phyloP scores from a whole-genome alignment of 1,140 invertebrate genomes.

The Holcopasites calliopsidis region DNA sequence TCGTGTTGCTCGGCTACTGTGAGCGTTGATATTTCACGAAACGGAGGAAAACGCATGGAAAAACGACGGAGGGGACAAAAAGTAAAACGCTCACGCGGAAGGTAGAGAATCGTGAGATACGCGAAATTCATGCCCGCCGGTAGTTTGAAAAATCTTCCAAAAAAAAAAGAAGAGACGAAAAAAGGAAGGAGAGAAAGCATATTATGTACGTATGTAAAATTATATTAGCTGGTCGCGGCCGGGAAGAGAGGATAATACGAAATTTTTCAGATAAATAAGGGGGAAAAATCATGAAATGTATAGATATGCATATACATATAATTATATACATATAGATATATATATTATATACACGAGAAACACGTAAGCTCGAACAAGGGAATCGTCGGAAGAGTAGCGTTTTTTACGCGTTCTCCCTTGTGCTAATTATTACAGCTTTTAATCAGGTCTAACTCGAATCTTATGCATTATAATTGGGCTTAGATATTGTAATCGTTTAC shows the following conservation, averaged over 20 bases:
- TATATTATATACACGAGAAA: too few species aligned
- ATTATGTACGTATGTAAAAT: conserved; percentile 23
- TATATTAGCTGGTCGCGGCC: not conserved
- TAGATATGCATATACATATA: conserved; percentile 41
- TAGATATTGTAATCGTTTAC: conserved; percentile 48
- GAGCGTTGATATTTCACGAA: not conserved
- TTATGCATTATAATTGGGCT: conserved; percentile 60
- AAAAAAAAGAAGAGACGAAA: not conserved
- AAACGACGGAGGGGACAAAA: conserved; percentile 16
- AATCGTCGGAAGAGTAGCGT: conserved; percentile 40
- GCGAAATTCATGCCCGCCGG: conserved; percentile 25
- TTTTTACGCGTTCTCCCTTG: conserved; percentile 51
- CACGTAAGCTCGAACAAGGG: too few species aligned
- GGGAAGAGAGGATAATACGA: not conserved
- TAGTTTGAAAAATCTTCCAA: conserved; percentile 19
- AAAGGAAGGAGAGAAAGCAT: not conserved
- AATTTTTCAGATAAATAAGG: conserved; percentile 42
- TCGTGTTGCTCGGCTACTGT: not conserved
- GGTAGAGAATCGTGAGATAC: not conserved
- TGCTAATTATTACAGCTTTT: conserved; percentile 57
- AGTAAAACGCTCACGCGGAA: not conserved
- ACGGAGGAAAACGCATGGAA: not conserved
- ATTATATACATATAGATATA: conserved; percentile 41
- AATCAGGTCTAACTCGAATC: conserved; percentile 61
- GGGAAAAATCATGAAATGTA: conserved; percentile 44